Evolutionary conservation across 2,888 invertebrate species (phyloP).

Genomic region (Encarsia formosa): DNA sequence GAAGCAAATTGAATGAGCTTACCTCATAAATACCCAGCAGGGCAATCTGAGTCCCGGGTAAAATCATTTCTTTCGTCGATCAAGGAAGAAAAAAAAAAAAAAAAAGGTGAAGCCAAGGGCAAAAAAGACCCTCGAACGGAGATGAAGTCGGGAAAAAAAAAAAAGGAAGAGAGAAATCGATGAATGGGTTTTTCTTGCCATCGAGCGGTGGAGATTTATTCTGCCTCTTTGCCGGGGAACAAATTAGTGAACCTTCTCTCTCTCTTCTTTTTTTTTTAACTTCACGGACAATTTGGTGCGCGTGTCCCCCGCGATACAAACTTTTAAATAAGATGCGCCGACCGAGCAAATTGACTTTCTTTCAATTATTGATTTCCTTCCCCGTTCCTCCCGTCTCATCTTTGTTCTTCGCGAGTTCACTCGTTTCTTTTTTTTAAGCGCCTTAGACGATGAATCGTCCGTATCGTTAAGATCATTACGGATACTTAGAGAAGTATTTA

Average conservation of each 20-base stretch:
- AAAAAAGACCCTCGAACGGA: background rate
- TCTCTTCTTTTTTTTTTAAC: conserved; percentile 1
- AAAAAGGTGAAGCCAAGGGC: background rate
- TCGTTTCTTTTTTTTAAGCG: no score
- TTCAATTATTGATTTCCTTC: no score
- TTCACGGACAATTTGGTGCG: conserved; percentile 43
- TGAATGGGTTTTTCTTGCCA: conserved; percentile 43
- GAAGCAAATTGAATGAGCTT: conserved; percentile 14
- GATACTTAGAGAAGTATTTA: no score
- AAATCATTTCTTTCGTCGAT: conserved; percentile 6
- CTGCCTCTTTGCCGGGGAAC: conserved; percentile 21
- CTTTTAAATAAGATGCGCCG: conserved; percentile 48
- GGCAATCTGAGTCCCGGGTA: background rate
- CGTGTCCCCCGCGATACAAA: conserved; percentile 40
- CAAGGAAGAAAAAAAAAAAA: background rate
- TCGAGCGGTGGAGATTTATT: conserved; percentile 36
- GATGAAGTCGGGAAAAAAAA: background rate
- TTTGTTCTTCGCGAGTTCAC: no score
- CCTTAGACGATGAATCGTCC: no score
- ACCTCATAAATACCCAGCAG: conserved; percentile 4
- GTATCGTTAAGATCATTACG: no score
- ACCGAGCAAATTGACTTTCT: conserved; percentile 42
- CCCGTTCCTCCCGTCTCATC: no score
- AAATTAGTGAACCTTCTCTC: conserved; percentile 29
- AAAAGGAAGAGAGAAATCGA: conserved; percentile 29